Percentiles rank a stretch among this genome's conserved stretches.
These are phyloP conservation scores for Mirounga angustirostris DNA, from an alignment of 2,113 vertebrate genomes.

Conservation along the genomic window DNA sequence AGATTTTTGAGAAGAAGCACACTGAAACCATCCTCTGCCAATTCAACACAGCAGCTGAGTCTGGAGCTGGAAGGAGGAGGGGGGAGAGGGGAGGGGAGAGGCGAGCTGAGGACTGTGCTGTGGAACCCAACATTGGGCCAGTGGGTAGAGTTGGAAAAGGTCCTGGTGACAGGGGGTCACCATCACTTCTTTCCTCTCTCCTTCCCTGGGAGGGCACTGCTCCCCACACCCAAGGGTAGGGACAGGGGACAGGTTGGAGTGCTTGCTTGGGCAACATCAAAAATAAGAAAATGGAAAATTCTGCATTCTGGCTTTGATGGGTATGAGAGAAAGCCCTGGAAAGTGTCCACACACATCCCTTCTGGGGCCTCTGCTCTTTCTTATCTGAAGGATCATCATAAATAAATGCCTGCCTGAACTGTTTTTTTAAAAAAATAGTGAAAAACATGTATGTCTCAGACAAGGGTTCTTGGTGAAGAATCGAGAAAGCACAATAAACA, in stretches of 20 bases:
- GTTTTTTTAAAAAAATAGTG: neutral
- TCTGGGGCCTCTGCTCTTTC: neutral
- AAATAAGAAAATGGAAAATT: neutral
- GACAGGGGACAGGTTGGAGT: too few species aligned
- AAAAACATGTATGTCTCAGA: neutral
- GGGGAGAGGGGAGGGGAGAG: accelerated
- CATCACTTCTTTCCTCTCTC: accelerated
- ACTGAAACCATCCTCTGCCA: neutral
- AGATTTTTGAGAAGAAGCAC: neutral
- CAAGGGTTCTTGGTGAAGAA: neutral
- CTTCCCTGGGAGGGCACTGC: neutral
- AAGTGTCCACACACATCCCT: neutral
- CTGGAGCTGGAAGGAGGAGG: neutral
- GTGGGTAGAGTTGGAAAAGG: neutral
- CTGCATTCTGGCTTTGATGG: neutral
- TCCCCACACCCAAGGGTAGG: neutral
- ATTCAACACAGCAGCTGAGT: neutral
- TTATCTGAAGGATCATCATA: neutral
- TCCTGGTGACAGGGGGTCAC: accelerated
- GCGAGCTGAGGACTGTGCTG: neutral
- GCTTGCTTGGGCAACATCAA: neutral
- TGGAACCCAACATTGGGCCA: neutral
- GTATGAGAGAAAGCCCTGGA: neutral
- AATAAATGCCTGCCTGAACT: neutral
- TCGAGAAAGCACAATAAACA: neutral